Percentiles rank a stretch among this genome's conserved stretches.
These are phyloP conservation scores for Solea senegalensis DNA, from an alignment of 2,113 vertebrate genomes.

Conservation along the genomic window DNA sequence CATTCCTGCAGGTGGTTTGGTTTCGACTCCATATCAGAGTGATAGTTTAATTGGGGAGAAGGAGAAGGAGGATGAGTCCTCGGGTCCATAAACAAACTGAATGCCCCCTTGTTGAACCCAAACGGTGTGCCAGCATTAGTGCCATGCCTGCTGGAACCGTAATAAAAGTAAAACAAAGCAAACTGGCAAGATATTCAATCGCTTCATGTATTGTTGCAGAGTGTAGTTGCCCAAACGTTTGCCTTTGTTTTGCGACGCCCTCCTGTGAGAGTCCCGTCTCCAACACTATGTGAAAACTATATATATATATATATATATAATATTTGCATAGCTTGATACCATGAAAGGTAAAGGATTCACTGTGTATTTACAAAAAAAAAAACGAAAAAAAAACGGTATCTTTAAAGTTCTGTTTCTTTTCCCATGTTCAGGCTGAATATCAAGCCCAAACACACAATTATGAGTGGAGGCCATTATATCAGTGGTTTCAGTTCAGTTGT, in stretches of 20 bases:
- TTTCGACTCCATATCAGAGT: not conserved
- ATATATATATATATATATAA: no score
- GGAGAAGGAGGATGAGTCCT: no score
- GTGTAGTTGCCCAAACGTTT: not conserved
- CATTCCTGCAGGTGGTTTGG: not conserved
- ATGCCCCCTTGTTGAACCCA: not conserved
- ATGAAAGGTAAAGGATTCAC: not conserved
- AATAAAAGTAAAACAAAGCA: not conserved
- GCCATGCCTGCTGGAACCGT: not conserved
- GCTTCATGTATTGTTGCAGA: no score
- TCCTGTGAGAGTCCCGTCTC: not conserved
- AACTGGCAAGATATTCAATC: not conserved
- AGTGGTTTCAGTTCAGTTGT: slow-evolving; percentile 47
- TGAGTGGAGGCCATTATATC: slow-evolving; percentile 57
- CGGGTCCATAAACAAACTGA: not conserved
- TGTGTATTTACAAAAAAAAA: not conserved
- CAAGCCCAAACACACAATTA: slow-evolving; percentile 24
- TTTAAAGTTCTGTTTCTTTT: slow-evolving; percentile 21
- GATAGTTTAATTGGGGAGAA: not conserved
- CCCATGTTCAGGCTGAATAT: slow-evolving; percentile 15
- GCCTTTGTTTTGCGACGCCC: not conserved
- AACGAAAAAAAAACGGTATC: not conserved
- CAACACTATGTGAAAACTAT: no score
- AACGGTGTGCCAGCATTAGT: not conserved
- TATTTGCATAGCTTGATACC: not conserved